A percentile compares a stretch with the other conserved stretches of the same genome.
These are phyloP conservation scores for Nicator chloris DNA, from an alignment of 2,113 vertebrate species.

Conservation along the genomic window DNA sequence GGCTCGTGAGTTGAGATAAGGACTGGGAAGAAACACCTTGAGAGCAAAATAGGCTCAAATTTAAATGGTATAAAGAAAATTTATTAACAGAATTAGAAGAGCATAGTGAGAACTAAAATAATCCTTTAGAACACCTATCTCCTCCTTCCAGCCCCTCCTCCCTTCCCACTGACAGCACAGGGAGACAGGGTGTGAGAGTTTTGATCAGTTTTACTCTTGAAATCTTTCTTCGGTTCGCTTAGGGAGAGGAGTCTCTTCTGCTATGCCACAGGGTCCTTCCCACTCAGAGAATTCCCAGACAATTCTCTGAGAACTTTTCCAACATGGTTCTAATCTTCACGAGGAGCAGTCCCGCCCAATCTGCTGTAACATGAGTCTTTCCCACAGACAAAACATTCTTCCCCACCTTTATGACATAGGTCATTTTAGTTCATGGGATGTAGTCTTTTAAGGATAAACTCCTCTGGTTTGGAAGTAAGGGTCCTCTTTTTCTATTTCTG, in stretches of 20 bases:
- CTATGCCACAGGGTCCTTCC: neutral
- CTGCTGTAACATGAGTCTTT: neutral
- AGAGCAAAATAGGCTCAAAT: neutral
- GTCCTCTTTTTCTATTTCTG: neutral
- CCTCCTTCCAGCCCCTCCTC: neutral
- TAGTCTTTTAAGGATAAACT: neutral
- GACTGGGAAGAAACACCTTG: neutral
- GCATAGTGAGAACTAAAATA: neutral
- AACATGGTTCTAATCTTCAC: neutral
- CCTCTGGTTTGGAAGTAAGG: neutral
- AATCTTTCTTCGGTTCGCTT: neutral
- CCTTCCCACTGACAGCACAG: neutral
- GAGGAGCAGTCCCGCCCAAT: rapidly evolving
- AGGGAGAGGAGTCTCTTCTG: neutral
- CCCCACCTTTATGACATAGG: neutral
- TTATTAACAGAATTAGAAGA: neutral
- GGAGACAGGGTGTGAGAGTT: neutral
- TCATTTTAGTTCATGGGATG: neutral
- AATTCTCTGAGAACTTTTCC: neutral
- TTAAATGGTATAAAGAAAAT: neutral
- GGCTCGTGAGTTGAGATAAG: too few relatives aligned
- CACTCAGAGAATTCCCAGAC: too few relatives aligned
- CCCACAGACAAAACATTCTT: neutral
- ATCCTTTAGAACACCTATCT: neutral
- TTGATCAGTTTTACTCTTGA: neutral